Percentiles rank a stretch among this genome's conserved stretches.
These are phyloP conservation scores for Chloroceryle aenea DNA, from an alignment of 2,113 vertebrate species.

Conservation along the genomic window DNA sequence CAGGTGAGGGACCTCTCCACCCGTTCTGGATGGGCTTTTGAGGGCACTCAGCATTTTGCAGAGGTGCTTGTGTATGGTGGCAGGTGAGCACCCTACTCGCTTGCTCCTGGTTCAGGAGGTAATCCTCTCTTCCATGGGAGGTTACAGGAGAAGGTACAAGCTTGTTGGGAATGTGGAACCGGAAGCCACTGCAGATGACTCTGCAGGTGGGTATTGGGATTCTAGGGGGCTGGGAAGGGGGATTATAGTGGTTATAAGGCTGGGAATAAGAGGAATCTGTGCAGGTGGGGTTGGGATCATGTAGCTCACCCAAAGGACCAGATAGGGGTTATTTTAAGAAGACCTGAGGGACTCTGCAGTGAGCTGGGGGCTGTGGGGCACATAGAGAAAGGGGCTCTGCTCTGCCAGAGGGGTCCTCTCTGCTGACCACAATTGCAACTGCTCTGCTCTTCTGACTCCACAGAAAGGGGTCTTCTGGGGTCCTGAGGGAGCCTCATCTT, in stretches of 20 bases:
- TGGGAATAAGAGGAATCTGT: not conserved
- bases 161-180: not conserved
- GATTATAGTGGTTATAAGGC: not conserved
- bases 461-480: not conserved
- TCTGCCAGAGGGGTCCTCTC: not conserved
- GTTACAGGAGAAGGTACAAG: not conserved
- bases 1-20: not conserved
- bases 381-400: not conserved
- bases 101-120: not conserved
- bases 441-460: not conserved
- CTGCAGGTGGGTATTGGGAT: not conserved
- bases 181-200: not conserved
- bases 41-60: not conserved
- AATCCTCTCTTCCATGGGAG: not conserved
- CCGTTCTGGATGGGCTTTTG: not conserved
- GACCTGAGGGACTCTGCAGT: not conserved
- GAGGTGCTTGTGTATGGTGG: not conserved
- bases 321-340: not conserved
- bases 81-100: not conserved
- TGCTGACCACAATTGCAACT: not conserved
- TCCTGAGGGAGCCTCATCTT: not conserved
- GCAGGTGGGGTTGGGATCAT: not conserved
- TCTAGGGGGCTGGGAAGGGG: not conserved
- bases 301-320: not conserved
- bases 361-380: not conserved